Percentiles rank a stretch among this genome's conserved stretches.
Evolutionary conservation across 2,113 vertebrate genomes (phyloP).

Genomic region (Xiphias gladius): DNA sequence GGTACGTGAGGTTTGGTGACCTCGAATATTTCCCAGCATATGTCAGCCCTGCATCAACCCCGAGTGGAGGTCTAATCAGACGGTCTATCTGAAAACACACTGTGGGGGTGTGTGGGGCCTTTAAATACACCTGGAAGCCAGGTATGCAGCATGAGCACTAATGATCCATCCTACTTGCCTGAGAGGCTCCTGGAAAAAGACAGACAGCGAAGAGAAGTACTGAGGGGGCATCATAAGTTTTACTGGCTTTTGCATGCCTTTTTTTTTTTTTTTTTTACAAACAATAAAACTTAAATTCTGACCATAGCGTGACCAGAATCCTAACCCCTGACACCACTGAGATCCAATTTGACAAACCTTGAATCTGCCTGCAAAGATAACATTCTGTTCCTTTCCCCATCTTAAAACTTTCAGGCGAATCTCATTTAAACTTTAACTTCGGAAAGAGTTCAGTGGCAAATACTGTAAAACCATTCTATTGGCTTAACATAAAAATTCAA

Average conservation of each 20-base stretch:
- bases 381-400: neutral
- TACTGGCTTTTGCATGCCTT: neutral
- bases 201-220: neutral
- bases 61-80: neutral
- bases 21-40: neutral
- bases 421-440: neutral
- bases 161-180: neutral
- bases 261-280: neutral
- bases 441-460: neutral
- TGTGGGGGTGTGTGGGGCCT: neutral
- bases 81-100: neutral
- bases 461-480: neutral
- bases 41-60: neutral
- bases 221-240: neutral
- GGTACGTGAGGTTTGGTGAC: neutral
- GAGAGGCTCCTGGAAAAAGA: neutral
- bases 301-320: neutral
- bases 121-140: conserved; percentile 8
- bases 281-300: neutral
- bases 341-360: neutral
- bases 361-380: neutral
- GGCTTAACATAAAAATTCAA: neutral
- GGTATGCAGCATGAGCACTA: neutral
- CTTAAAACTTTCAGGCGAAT: neutral
- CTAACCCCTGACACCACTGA: neutral